A percentile compares a stretch with the other conserved stretches of the same genome.
phyloP scores from a whole-genome alignment of 1,140 invertebrate genomes.

The Bombus picipes region DNA sequence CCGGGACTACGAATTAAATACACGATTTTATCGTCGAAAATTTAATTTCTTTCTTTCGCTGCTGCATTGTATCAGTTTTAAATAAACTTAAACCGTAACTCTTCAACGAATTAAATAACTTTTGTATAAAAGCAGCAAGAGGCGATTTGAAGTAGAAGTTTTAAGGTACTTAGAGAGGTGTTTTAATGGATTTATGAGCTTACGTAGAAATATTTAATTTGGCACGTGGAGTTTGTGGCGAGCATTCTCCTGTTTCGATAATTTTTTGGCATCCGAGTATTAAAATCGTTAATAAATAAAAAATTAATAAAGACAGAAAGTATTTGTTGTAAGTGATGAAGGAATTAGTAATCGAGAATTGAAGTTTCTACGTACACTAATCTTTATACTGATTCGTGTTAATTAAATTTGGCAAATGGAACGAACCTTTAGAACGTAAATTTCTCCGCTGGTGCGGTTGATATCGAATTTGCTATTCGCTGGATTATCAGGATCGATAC shows the following conservation, averaged over 20 bases:
- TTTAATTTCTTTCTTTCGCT: conserved; percentile 50
- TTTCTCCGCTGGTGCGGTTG: conserved; percentile 96
- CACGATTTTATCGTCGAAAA: background rate
- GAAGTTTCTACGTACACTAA: no score
- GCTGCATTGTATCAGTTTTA: no score
- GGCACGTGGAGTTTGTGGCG: no score
- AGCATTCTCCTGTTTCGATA: no score
- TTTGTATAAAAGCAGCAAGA: background rate
- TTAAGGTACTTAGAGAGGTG: background rate
- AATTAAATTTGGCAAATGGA: no score
- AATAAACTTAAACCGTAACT: background rate
- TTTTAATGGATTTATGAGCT: background rate
- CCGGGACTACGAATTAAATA: background rate
- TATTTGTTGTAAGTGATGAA: no score
- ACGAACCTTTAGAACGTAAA: conserved; percentile 94
- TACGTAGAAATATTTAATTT: no score
- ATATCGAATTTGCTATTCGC: conserved; percentile 98
- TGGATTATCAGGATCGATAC: conserved; percentile 96
- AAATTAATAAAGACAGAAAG: no score
- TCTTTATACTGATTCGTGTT: no score
- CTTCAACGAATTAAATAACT: background rate
- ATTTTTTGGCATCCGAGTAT: no score
- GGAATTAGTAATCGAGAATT: no score
- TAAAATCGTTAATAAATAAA: no score
- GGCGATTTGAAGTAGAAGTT: background rate